Evolutionary conservation across 2,113 vertebrate genomes (phyloP), one percentile per base, ranked within the genome.

Genomic region (Anolis sagrei): DNA sequence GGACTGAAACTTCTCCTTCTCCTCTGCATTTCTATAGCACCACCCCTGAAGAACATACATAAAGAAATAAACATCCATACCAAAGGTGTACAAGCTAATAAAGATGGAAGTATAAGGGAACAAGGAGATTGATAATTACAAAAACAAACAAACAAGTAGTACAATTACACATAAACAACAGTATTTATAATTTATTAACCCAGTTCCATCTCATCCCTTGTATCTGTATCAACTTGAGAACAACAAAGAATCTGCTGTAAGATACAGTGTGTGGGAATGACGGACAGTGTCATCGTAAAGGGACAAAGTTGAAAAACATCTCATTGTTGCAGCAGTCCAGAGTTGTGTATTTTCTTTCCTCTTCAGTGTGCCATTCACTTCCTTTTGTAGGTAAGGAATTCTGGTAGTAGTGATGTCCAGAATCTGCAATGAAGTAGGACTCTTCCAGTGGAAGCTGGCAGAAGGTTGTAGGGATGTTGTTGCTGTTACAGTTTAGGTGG

Each of bases 251-350:
- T 0, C 8, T 19, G 21, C n/a, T 80, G n/a, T 48, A 76, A 66
- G 5, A 0, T 0, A 1, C 0, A 0, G 73, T 36, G 21, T 2
- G 6, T 49, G 54, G 73, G 9, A 0, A 0, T 25, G 6, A 29
- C 25, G 21, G 62, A 82, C 7, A 0, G 0, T 0, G 48, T 95
- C 92, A 96, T 76, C 87, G 78, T 29, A 95, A 78, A 0, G 91
- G 92, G 83, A 88, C 93, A 49, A 94, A 74, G 73, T 93, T 93
- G 19, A 95, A 92, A 82, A 90, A 1, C 89, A 66, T 2, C 1
- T 95, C 85, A 0, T 61, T 81, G 7, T 29, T 88, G 91, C 92
- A 90, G 83, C 85, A 89, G 74, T 34, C 87, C 86, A 93, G 86
- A 61, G 80, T 80, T 10, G 2, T 0, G 0, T 0, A 69, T 7